Evolutionary conservation across 2,797 vertebrate species (phyloP).

Genomic region (Microchirus variegatus): DNA sequence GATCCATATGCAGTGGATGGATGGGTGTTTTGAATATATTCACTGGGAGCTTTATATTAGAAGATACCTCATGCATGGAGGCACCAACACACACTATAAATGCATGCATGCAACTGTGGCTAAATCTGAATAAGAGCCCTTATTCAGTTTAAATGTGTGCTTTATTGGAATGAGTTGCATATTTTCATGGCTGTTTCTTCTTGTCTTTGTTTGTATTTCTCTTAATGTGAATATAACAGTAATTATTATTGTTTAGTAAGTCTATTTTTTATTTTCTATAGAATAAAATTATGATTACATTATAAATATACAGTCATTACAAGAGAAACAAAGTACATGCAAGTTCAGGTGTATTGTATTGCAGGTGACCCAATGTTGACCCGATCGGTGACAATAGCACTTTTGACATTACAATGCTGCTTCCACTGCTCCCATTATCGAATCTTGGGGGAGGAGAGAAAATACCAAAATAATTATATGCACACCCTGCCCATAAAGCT

Average conservation of each 20-base stretch:
- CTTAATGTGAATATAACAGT: too few species aligned
- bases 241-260: too few species aligned
- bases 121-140: too few species aligned
- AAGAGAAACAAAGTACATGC: background rate
- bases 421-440: conserved; percentile 8
- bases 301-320: background rate
- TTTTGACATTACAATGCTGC: conserved; percentile 40
- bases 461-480: conserved; percentile 59
- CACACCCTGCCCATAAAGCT: conserved; percentile 58
- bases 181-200: too few species aligned
- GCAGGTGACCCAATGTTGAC: conserved; percentile 41
- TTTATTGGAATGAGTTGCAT: too few species aligned
- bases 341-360: conserved; percentile 25
- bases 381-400: conserved; percentile 40
- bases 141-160: too few species aligned
- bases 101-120: too few species aligned
- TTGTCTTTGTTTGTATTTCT: too few species aligned
- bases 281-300: background rate
- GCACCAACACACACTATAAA: too few species aligned
- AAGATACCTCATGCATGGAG: too few species aligned
- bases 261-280: too few species aligned
- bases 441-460: conserved; percentile 25
- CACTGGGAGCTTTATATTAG: background rate
- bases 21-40: background rate
- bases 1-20: background rate